Evolutionary conservation across 2,113 vertebrate species (phyloP), one percentile per base, ranked within the genome.

Genomic region (Megaceryle maxima): DNA sequence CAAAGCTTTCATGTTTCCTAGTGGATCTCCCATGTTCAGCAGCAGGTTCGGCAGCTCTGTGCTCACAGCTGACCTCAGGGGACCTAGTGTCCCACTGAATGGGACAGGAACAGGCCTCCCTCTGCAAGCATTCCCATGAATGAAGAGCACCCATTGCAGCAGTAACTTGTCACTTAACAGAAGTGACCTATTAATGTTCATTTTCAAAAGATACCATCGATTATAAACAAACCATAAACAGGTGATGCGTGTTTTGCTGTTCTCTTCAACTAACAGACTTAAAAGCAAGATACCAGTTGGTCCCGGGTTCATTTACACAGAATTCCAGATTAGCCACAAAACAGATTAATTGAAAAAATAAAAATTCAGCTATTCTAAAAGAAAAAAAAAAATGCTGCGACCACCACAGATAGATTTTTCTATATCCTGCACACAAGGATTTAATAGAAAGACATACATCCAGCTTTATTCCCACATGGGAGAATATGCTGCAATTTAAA

Each of bases 171-270:
- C 33, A 5, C 56, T 82, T 18, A 73, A 60, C 35, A 62, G 21
- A 59, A 68, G 16, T 67, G 55, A 83, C 11, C n/a, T 43, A 13
- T 1, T 16, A 62, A 59, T 3, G 9, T 22, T 70, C 26, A 12
- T 74, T 67, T 86, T 62, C 51, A 70, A 67, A 24, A 73, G 26
- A 20, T 4, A 66, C 20, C 56, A 53, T 46, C 35, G 44, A 3
- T 35, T 18, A 50, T 1, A 66, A 8, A 13, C 44, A 81, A 84
- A 72, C 9, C 21, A 39, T 25, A 39, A 55, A 53, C 1, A 20
- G 33, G 43, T 88, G 50, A 0, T 1, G 2, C 1, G 1, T 6
- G 5, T 43, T 59, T 70, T 46, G 13, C 50, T 28, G 4, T 10
- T 74, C 33, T 29, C 33, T 79, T 37, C 37, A 39, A 29, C 17